Evolutionary conservation across 2,888 invertebrate genomes (phyloP), one percentile per base, ranked within the genome.

Genomic region (Lithophane leautieri): DNA sequence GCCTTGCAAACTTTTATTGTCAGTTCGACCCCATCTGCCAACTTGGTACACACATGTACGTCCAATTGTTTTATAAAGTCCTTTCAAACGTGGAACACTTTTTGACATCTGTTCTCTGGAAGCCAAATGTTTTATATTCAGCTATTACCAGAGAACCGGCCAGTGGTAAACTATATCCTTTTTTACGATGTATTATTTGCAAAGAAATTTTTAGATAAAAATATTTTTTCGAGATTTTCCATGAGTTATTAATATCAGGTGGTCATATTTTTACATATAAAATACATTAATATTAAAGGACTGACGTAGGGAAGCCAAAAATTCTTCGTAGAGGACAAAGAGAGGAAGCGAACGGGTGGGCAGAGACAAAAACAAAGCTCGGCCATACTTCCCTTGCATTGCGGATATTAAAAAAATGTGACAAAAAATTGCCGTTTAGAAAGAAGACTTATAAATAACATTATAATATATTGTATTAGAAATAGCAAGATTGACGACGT

Each of bases 311-410:
- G 95, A 95, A 95, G 94, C 94, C 93, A 90, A 92, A 93, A 93
- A 91, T 95, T 94, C 94, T 89, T 91, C 89, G 94, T 92, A 94
- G 88, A 88, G 86, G 90, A 95, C 96, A 96, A 96, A 95, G 95
- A 92, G 93, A 96, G 96, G 96, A 96, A 95, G 93, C 93, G 89
- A 90, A 90, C 92, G 93, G 94, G 94, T 94, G 94, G 94, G 89
- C 95, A 89, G 85, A 89, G 86, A 90, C 91, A 94, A 95, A 95
- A 94, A 94, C 92, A 90, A 93, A 91, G 91, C 88, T 91, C 81
- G 89, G 82, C 88, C 78, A 79, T 83, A 90, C 93, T 94, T 95
- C 94, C 94, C 92, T 89, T 89, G 89, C 85, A 79, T 85, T 86
- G 85, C 91, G 92, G 94, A 93, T 92, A 92, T 86, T 88, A 89